Percentiles rank a stretch among this genome's conserved stretches.
phyloP scores from a whole-genome alignment of 2,797 vertebrate genomes.

The Myripristis jacobus region DNA sequence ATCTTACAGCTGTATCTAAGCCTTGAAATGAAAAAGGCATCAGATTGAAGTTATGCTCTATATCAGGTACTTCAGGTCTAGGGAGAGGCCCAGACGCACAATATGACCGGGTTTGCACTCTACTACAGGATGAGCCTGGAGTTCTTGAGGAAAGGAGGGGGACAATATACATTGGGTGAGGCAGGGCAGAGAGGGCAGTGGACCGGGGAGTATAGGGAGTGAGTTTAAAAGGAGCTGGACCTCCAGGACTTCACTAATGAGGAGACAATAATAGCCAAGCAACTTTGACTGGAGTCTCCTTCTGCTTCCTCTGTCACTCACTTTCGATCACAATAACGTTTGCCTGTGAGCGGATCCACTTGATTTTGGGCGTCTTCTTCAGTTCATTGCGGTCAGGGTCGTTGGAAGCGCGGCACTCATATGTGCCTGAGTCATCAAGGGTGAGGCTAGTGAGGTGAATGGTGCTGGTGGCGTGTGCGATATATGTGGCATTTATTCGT shows the following conservation, averaged over 20 bases:
- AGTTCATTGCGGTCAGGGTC: slow-evolving; percentile 96
- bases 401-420: slow-evolving; percentile 96
- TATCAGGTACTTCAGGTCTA: slow-evolving; percentile 42
- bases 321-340: slow-evolving; percentile 94
- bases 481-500: slow-evolving; percentile 91
- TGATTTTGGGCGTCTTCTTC: slow-evolving; percentile 92
- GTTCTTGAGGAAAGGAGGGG: slow-evolving; percentile 44
- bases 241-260: slow-evolving; percentile 68
- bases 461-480: slow-evolving; percentile 88
- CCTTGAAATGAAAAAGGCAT: slow-evolving; percentile 60
- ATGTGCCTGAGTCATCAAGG: slow-evolving; percentile 88
- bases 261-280: slow-evolving; percentile 46
- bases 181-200: slow-evolving; percentile 50
- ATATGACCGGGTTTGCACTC: slow-evolving; percentile 41
- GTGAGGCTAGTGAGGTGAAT: slow-evolving; percentile 86
- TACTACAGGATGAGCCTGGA: slow-evolving; percentile 53
- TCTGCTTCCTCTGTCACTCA: slow-evolving; percentile 86
- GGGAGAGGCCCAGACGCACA: slow-evolving; percentile 18
- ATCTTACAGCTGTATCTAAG: neutral
- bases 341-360: slow-evolving; percentile 97
- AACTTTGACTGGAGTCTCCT: slow-evolving; percentile 52
- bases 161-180: slow-evolving; percentile 40
- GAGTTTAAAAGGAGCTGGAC: slow-evolving; percentile 62
- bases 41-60: slow-evolving; percentile 53
- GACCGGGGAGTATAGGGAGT: slow-evolving; percentile 52